phyloP scores from a whole-genome alignment of 1,140 invertebrate genomes.

The Mesaphorura yosii region DNA sequence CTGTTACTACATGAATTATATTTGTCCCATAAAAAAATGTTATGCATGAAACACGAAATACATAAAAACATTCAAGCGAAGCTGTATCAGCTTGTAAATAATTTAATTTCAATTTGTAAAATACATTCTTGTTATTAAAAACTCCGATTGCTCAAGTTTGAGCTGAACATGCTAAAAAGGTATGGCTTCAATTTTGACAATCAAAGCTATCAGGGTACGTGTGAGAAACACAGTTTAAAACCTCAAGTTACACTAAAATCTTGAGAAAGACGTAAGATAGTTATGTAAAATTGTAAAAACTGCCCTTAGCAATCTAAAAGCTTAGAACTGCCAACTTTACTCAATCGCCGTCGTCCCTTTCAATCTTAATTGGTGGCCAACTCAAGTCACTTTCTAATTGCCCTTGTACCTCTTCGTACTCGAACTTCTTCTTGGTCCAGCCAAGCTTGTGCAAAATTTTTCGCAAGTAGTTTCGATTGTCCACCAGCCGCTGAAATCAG shows the following conservation, averaged over 20 bases:
- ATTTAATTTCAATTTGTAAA: too few relatives aligned
- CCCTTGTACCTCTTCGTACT: constrained; percentile 26
- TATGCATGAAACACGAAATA: too few relatives aligned
- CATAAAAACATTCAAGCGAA: too few relatives aligned
- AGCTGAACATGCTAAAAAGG: neutral
- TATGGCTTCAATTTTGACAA: neutral
- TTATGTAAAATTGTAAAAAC: too few relatives aligned
- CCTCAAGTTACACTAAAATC: neutral
- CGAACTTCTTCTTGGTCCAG: constrained; percentile 15
- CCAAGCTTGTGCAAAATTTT: too few relatives aligned
- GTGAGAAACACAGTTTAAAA: neutral
- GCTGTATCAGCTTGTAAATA: too few relatives aligned
- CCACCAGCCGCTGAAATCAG: constrained; percentile 10
- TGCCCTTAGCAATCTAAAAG: neutral
- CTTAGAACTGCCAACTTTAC: neutral
- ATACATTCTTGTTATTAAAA: neutral
- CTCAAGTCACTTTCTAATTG: constrained; percentile 19
- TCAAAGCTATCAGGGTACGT: neutral
- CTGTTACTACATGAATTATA: too few relatives aligned
- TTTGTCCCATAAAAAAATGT: too few relatives aligned
- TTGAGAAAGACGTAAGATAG: neutral
- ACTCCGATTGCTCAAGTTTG: neutral
- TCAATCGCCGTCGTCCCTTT: neutral
- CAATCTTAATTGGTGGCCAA: constrained; percentile 26
- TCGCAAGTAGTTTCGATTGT: constrained; percentile 2